Evolutionary conservation across 2,888 invertebrate species (phyloP).

Genomic region (Beris chalybata): DNA sequence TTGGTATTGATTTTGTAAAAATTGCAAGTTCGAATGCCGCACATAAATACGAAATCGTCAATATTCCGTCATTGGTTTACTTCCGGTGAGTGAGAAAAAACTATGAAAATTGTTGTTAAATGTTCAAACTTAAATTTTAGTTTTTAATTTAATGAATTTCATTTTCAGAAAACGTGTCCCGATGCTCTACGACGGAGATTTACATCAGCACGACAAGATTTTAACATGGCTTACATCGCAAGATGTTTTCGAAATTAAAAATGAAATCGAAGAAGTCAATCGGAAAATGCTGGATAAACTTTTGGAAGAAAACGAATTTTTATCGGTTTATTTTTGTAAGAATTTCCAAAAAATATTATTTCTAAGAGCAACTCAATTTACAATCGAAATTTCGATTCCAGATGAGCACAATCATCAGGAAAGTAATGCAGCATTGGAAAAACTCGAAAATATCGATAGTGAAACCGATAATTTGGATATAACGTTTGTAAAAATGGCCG

Average conservation of each 20-base stretch:
- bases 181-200: slow-evolving; percentile 85
- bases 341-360: slow-evolving; percentile 42
- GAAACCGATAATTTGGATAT: slow-evolving; percentile 94
- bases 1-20: slow-evolving; percentile 93
- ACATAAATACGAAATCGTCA: slow-evolving; percentile 78
- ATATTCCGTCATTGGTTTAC: slow-evolving; percentile 83
- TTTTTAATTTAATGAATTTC: too few species aligned
- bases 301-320: slow-evolving; percentile 90
- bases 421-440: slow-evolving; percentile 79
- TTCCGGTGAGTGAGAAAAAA: slow-evolving; percentile 62
- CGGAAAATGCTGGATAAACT: slow-evolving; percentile 95
- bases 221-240: slow-evolving; percentile 90
- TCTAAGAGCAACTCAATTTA: slow-evolving; percentile 11
- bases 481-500: slow-evolving; percentile 92
- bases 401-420: slow-evolving; percentile 80
- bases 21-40: slow-evolving; percentile 82
- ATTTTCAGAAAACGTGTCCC: slow-evolving; percentile 67
- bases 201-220: slow-evolving; percentile 82
- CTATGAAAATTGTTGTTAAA: not conserved
- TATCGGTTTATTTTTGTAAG: slow-evolving; percentile 95
- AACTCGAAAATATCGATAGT: slow-evolving; percentile 90
- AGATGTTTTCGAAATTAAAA: slow-evolving; percentile 92
- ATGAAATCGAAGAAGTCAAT: slow-evolving; percentile 96
- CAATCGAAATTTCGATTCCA: slow-evolving; percentile 48
- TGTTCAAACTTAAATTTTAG: too few species aligned